Evolutionary conservation across 2,797 vertebrate species (phyloP).

Genomic region (Dicrostonyx torquatus): DNA sequence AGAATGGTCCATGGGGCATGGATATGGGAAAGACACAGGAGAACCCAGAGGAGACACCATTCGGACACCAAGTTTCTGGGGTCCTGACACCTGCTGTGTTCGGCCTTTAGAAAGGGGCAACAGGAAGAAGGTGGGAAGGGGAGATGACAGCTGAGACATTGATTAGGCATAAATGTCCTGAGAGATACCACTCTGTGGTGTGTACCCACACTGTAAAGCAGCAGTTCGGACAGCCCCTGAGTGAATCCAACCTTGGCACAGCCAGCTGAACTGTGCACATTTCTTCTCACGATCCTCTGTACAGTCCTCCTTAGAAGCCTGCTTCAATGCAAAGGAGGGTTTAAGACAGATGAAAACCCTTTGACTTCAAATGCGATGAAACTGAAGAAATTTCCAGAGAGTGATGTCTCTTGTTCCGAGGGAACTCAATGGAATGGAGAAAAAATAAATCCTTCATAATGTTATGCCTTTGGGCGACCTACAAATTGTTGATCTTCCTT

Average conservation of each 20-base stretch:
- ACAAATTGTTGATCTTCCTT: background rate
- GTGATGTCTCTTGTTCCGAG: background rate
- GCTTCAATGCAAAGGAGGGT: background rate
- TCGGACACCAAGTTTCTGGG: background rate
- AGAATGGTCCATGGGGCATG: background rate
- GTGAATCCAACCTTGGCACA: background rate
- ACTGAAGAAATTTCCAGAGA: background rate
- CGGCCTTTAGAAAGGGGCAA: conserved; percentile 8
- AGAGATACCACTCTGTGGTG: background rate
- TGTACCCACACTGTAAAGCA: background rate
- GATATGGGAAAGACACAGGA: background rate
- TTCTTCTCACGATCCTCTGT: background rate
- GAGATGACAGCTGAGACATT: background rate
- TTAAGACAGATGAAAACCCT: conserved; percentile 1
- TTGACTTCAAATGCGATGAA: conserved; percentile 29
- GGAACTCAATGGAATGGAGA: background rate
- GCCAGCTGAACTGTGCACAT: background rate
- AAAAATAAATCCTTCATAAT: conserved; percentile 16
- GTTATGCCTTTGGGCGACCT: background rate
- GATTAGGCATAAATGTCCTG: background rate
- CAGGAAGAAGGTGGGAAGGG: background rate
- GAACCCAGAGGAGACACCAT: background rate
- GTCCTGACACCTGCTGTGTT: background rate
- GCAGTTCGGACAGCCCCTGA: background rate
- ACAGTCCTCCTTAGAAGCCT: background rate